Evolutionary conservation across 64 coral and sea anemone species (phyloP), one percentile per base, ranked within the genome.

Genomic region (Astreopora myriophthalma): DNA sequence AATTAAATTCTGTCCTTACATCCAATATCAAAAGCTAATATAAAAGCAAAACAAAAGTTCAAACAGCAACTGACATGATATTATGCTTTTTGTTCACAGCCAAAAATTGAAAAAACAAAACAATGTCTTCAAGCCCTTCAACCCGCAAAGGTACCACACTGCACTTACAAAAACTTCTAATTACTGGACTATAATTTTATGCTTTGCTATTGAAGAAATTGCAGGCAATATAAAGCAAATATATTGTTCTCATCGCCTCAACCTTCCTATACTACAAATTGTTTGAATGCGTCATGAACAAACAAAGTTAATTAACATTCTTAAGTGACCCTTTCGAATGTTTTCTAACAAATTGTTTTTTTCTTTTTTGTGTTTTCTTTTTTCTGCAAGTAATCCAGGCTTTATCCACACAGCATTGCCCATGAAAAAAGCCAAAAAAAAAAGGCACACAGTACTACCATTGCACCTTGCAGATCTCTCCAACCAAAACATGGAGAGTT

Each of bases 361-460:
- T 63, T 49, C 60, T 22, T 83, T 83, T 32, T 22, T 35, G 27
- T 9, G 40, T 80, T 40, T 79, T 79, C 46, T 85, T 86, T 86
- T 86, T 86, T 86, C 84, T 69, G 33, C 68, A 86, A 86, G 84
- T 26, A 7, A 86, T 38, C 84, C 84, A 72, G 84, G 65, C 64
- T 38, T 71, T 83, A 64, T 83, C 64, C 38, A 25, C 17, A 83
- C 19, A 34, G 79, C 60, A 63, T 83, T 29, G 60, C 84, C 84
- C 20, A 86, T 86, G 58, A 46, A 86, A 86, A 86, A 71, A 86
- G 69, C 58, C 84, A 33, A 86, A 86, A 72, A 86, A 87, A 87
- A n/a, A n/a, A n/a, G 67, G 68, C 22, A 87, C 69, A 32, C 85
- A 88, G 30, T 88, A 88, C 69, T 88, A 74, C 69, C 85, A 74